These are phyloP conservation scores for Anthonomus grandis DNA, from an alignment of 1,140 invertebrate genomes.

Conservation along the genomic window DNA sequence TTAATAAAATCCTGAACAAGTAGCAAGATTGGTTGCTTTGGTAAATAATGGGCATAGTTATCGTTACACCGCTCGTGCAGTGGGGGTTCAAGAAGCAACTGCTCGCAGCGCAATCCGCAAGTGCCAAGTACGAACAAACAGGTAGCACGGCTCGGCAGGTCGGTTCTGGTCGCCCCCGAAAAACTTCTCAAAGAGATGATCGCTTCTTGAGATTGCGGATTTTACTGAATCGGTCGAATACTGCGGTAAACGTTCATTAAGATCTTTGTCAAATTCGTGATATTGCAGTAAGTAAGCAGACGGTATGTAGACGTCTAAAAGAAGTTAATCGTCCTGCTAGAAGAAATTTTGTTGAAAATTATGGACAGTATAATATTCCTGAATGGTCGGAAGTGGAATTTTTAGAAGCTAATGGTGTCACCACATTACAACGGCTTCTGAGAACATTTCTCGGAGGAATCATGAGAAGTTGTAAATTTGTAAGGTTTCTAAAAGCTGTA, in stretches of 20 bases:
- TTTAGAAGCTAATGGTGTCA: no score
- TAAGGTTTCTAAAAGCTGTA: no score
- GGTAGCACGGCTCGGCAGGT: background rate
- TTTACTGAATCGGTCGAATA: no score
- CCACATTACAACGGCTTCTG: no score
- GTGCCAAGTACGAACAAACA: background rate
- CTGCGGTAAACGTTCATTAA: no score
- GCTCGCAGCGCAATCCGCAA: no score
- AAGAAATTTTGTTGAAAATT: background rate
- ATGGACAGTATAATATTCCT: no score
- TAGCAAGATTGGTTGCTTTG: background rate
- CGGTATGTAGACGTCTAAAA: background rate
- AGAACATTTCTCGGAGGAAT: no score
- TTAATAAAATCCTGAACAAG: background rate
- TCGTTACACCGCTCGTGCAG: background rate
- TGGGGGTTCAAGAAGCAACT: background rate
- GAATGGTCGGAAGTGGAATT: background rate
- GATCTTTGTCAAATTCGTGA: no score
- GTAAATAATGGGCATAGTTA: background rate
- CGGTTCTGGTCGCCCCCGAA: background rate
- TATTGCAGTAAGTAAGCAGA: background rate
- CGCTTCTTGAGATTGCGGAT: no score
- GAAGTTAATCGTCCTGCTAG: background rate
- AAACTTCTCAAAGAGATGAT: background rate
- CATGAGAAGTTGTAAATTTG: no score